Evolutionary conservation across 2,113 vertebrate species (phyloP).

Genomic region (Oenanthe melanoleuca): DNA sequence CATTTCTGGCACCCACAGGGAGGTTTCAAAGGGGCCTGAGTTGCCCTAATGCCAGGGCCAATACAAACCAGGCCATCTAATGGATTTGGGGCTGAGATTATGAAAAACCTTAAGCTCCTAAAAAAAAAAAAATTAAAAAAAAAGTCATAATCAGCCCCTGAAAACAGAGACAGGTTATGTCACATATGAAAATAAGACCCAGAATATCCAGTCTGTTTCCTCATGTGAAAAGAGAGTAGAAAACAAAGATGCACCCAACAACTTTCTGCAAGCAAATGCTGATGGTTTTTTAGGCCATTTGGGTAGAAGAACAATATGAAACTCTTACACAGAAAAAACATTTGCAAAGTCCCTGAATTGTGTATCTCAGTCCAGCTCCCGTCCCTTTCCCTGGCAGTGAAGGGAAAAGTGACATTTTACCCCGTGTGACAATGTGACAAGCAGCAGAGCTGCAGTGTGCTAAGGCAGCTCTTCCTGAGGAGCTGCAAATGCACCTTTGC

Average conservation of each 20-base stretch:
- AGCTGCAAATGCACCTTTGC: neutral
- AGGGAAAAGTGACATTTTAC: neutral
- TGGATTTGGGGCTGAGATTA: neutral
- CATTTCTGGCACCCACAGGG: fast-evolving
- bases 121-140: neutral
- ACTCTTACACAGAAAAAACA: neutral
- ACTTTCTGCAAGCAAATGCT: neutral
- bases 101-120: neutral
- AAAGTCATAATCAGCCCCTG: neutral
- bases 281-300: neutral
- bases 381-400: neutral
- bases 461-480: neutral
- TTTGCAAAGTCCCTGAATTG: neutral
- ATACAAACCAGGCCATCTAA: neutral
- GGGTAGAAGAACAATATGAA: neutral
- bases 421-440: fast-evolving
- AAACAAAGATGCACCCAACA: neutral
- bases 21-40: neutral
- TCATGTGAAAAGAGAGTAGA: neutral
- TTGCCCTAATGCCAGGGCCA: neutral
- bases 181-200: neutral
- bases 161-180: neutral
- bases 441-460: neutral
- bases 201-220: neutral
- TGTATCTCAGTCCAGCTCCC: neutral